Conservation (phyloP, 2,113 vertebrate genomes). For the Oncorhynchus nerka region DNA sequence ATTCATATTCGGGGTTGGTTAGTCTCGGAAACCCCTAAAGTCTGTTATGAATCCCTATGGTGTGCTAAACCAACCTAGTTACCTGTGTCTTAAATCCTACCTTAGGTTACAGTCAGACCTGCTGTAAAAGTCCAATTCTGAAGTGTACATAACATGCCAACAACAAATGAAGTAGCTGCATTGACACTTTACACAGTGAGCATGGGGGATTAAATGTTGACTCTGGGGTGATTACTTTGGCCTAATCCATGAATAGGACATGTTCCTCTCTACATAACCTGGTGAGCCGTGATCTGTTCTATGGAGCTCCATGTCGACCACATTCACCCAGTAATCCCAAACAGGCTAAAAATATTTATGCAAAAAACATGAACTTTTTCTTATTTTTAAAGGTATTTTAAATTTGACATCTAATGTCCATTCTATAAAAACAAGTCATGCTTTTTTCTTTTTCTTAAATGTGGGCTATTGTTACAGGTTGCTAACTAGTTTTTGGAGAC, state of each 20-base stretch:
- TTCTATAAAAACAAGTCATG: neutral
- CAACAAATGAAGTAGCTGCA: neutral
- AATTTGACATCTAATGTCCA: neutral
- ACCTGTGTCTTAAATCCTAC: neutral
- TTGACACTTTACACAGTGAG: neutral
- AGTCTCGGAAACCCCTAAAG: neutral
- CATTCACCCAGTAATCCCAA: neutral
- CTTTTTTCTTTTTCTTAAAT: neutral
- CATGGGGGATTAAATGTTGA: slow-evolving; percentile 2
- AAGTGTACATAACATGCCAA: neutral
- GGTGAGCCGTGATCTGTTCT: slow-evolving; percentile 10
- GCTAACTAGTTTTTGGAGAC: neutral
- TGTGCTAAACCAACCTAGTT: neutral
- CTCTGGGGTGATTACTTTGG: slow-evolving; percentile 5
- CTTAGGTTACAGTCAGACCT: neutral
- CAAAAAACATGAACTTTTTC: neutral
- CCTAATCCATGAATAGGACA: slow-evolving; percentile 32
- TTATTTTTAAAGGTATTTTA: neutral
- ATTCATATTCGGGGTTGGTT: neutral
- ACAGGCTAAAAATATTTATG: neutral
- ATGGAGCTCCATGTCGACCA: slow-evolving; percentile 5
- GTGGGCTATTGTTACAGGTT: neutral
- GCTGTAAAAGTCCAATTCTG: neutral
- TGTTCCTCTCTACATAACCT: slow-evolving; percentile 17
- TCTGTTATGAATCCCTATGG: neutral